phyloP scores from a whole-genome alignment of 1,140 invertebrate species.

The Popillia japonica region DNA sequence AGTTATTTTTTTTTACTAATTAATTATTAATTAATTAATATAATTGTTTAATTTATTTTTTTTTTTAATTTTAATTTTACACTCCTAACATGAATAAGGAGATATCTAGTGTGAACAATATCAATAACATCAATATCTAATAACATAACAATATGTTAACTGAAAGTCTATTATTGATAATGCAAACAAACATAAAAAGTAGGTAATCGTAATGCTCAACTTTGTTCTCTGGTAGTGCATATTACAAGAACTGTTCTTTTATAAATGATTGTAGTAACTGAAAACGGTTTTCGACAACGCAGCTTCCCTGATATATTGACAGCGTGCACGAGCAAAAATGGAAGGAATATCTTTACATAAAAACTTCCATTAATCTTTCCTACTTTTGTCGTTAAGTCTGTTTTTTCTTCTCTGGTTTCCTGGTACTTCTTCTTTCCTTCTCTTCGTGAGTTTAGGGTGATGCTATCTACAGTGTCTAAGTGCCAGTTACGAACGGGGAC shows the following conservation, averaged over 20 bases:
- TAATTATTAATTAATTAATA: no score
- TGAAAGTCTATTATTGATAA: no score
- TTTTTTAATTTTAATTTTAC: no score
- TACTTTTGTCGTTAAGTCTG: background rate
- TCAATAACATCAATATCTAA: no score
- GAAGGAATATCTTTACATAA: slow-evolving; percentile 27
- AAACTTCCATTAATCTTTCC: slow-evolving; percentile 21
- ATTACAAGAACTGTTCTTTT: background rate
- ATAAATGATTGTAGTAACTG: background rate
- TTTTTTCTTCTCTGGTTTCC: background rate
- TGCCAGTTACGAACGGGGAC: slow-evolving; percentile 22
- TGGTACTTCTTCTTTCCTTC: background rate
- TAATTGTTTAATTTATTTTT: no score
- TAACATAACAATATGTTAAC: no score
- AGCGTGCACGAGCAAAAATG: slow-evolving; percentile 6
- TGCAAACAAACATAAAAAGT: no score
- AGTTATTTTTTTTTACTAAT: no score
- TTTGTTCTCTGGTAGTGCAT: background rate
- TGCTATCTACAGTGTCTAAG: slow-evolving; percentile 27
- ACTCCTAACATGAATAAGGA: no score
- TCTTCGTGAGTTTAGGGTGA: slow-evolving; percentile 10
- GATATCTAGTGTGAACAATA: no score
- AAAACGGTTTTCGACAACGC: background rate
- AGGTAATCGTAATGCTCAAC: no score
- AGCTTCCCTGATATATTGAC: slow-evolving; percentile 2